phyloP scores from a whole-genome alignment of 2,113 vertebrate genomes.

The Zeus faber region DNA sequence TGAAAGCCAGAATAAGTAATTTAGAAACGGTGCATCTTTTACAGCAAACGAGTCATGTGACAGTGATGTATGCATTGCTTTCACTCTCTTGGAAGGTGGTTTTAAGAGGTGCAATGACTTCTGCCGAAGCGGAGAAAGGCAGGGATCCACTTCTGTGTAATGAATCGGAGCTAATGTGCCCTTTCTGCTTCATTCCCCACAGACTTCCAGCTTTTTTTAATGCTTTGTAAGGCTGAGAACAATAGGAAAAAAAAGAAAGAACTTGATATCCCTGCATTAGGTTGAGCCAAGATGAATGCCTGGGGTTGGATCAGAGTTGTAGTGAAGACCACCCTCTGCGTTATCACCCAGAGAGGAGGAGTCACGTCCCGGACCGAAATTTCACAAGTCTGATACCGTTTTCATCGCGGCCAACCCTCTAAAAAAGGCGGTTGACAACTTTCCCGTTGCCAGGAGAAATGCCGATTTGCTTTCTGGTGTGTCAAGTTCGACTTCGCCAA shows the following conservation, averaged over 20 bases:
- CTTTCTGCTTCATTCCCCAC: neutral
- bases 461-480: too few species aligned
- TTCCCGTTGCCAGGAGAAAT: too few species aligned
- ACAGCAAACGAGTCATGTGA: neutral
- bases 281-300: neutral
- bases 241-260: neutral
- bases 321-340: too few species aligned
- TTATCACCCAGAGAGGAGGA: too few species aligned
- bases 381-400: too few species aligned
- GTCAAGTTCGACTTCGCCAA: too few species aligned
- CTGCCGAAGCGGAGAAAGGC: neutral
- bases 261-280: neutral
- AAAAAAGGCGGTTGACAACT: too few species aligned
- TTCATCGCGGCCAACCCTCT: too few species aligned
- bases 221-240: neutral
- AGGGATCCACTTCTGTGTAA: neutral
- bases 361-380: too few species aligned
- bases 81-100: neutral
- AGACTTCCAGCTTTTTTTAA: neutral
- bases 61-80: neutral
- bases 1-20: neutral
- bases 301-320: too few species aligned
- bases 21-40: neutral
- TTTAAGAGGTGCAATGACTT: too few species aligned
- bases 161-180: neutral